Conservation (phyloP, 1,140 invertebrate species). For the Phymastichus coffea region DNA sequence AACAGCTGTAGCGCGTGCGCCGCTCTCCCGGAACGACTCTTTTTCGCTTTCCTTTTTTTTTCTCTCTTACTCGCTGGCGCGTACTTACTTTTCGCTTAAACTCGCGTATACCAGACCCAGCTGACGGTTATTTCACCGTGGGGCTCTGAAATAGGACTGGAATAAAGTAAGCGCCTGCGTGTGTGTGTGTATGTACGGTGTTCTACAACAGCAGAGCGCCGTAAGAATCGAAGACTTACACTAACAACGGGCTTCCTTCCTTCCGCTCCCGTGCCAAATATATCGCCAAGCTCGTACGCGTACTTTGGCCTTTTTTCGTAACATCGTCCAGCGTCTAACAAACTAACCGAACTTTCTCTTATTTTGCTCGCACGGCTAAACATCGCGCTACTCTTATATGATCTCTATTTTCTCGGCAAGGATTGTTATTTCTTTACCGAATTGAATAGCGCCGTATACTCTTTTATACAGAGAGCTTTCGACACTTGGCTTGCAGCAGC, state of each 20-base stretch:
- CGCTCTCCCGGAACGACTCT: neutral
- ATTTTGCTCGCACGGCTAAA: neutral
- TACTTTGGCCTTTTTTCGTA: too few species aligned
- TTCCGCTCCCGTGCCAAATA: too few species aligned
- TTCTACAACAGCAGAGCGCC: neutral
- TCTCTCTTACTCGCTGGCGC: neutral
- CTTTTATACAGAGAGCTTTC: too few species aligned
- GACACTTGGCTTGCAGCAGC: too few species aligned
- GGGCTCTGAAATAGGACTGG: neutral
- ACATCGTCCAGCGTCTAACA: too few species aligned
- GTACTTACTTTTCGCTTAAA: slow-evolving; percentile 8
- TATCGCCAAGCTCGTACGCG: too few species aligned
- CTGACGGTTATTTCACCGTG: slow-evolving; percentile 1
- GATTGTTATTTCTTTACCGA: too few species aligned
- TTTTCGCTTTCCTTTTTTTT: neutral
- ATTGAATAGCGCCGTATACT: too few species aligned
- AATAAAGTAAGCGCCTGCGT: neutral
- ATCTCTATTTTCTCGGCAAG: slow-evolving; percentile 7
- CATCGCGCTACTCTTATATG: neutral
- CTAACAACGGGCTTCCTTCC: neutral
- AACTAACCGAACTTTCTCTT: too few species aligned
- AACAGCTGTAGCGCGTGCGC: slow-evolving; percentile 19
- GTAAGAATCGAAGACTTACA: neutral
- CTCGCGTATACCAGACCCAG: slow-evolving; percentile 4
- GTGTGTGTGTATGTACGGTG: neutral